Conservation (phyloP, 30 jellyfish, hydroid and myxozoan species). For the Morbakka virulenta region DNA sequence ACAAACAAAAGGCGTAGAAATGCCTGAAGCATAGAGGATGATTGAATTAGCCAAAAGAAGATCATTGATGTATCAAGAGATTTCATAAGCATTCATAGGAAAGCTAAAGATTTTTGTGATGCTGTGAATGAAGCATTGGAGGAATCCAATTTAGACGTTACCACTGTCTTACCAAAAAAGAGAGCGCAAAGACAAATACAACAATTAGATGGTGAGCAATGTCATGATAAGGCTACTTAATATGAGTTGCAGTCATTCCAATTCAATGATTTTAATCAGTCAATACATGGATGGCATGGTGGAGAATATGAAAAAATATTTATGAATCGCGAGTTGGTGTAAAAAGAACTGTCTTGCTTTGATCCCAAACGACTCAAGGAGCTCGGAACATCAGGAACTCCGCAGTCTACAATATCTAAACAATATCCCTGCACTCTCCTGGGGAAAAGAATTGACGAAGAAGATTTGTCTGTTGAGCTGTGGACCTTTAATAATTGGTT, state of each 20-base stretch:
- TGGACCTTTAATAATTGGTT: background rate
- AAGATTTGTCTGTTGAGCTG: constrained; percentile 14
- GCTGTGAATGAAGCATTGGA: constrained; percentile 17
- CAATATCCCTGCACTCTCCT: background rate
- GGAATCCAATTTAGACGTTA: constrained; percentile 20
- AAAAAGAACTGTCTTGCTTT: constrained; percentile 47
- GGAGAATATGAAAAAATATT: background rate
- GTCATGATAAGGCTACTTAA: background rate
- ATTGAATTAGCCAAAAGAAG: background rate
- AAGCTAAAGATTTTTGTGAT: constrained; percentile 13
- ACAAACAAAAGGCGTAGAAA: background rate
- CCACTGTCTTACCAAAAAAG: constrained; percentile 22
- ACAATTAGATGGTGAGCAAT: background rate
- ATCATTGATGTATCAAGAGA: constrained; percentile 21
- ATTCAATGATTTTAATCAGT: background rate
- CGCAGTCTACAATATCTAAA: constrained; percentile 2
- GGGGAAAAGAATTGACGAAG: background rate
- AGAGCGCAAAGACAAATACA: background rate
- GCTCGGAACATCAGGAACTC: constrained; percentile 1
- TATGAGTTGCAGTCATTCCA: background rate
- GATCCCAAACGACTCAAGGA: constrained; percentile 26
- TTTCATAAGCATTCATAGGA: background rate
- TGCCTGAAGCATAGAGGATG: background rate
- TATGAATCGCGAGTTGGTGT: constrained; percentile 10
- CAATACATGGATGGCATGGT: constrained; percentile 38